phyloP scores from a whole-genome alignment of 2,888 invertebrate genomes.

The Lamproptera curius region DNA sequence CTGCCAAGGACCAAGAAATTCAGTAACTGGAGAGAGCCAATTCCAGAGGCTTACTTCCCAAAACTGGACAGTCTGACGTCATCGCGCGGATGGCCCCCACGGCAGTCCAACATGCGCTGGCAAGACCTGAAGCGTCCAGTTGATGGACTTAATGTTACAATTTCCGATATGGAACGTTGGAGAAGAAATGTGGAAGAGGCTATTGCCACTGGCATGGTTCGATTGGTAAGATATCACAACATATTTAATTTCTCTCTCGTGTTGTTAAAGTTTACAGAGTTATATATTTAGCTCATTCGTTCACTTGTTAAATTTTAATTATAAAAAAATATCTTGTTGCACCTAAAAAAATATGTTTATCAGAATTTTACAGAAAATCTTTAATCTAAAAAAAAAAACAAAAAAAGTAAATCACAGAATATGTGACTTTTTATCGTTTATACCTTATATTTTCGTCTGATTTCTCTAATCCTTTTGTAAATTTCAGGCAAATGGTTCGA shows the following conservation, averaged over 20 bases:
- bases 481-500: constrained; percentile 68
- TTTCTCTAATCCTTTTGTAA: neutral
- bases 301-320: no score
- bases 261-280: no score
- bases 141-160: constrained; percentile 77
- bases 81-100: constrained; percentile 85
- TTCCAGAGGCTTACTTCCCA: constrained; percentile 89
- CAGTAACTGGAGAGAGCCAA: constrained; percentile 82
- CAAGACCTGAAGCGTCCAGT: constrained; percentile 82
- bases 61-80: constrained; percentile 85
- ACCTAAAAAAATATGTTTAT: no score
- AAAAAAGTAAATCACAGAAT: no score
- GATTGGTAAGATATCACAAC: constrained; percentile 61
- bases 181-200: constrained; percentile 85
- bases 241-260: no score
- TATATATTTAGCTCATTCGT: no score
- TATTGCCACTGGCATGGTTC: constrained; percentile 83
- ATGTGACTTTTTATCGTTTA: no score
- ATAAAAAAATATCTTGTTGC: no score
- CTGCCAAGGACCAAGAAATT: constrained; percentile 81
- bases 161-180: constrained; percentile 86
- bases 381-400: no score
- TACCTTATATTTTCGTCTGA: no score
- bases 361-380: no score
- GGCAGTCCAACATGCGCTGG: constrained; percentile 78